Conservation (phyloP, 1,140 invertebrate species). For the Meloidogyne exigua region DNA sequence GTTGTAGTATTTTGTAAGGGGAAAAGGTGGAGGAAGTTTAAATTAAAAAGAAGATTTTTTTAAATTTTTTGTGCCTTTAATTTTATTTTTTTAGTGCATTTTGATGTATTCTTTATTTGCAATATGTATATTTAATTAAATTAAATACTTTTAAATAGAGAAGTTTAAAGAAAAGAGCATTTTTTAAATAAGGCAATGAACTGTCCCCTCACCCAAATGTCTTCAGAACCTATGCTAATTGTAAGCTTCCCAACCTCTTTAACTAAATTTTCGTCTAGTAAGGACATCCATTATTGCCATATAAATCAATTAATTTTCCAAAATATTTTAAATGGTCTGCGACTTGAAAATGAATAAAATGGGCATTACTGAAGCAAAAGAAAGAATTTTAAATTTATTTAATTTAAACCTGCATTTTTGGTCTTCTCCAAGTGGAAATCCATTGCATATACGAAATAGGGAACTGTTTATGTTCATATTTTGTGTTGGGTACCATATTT, state of each 20-base stretch:
- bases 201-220: too few relatives aligned
- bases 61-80: slow-evolving; percentile 8
- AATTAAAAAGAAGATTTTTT: not conserved
- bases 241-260: too few relatives aligned
- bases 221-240: too few relatives aligned
- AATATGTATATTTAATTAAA: not conserved
- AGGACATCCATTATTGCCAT: slow-evolving; percentile 42
- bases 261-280: too few relatives aligned
- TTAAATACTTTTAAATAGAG: too few relatives aligned
- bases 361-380: slow-evolving; percentile 34
- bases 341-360: slow-evolving; percentile 48
- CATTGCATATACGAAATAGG: slow-evolving; percentile 40
- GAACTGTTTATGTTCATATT: slow-evolving; percentile 19
- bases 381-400: not conserved
- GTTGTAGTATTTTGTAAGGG: not conserved
- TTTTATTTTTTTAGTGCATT: not conserved
- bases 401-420: slow-evolving; percentile 38
- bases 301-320: slow-evolving; percentile 40
- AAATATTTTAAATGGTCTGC: slow-evolving; percentile 50
- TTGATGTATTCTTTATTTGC: not conserved
- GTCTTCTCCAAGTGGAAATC: slow-evolving; percentile 47
- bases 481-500: slow-evolving; percentile 49
- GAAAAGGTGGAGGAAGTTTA: not conserved
- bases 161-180: too few relatives aligned
- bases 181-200: too few relatives aligned